Base-by-base conservation (phyloP, 2,888 invertebrate species). In the Sepiola atlantica region DNA sequence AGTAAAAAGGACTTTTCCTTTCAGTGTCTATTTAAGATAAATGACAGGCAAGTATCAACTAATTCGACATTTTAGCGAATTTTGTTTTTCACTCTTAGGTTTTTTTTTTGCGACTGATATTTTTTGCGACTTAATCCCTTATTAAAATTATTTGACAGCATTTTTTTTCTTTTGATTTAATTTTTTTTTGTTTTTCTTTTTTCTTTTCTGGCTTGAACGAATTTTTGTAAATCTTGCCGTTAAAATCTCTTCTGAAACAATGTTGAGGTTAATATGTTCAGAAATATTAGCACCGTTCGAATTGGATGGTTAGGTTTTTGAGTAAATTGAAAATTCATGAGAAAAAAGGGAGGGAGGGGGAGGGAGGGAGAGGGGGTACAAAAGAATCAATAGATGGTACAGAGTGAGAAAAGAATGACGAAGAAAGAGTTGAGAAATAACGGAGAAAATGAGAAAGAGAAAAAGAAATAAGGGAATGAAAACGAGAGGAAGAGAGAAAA, bases 251-350 rank as follows among this genome's bases (percentile, higher is more conserved):
- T n/a, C 77, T 77, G 12, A 18, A 77, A 16, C 77, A 77, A 77
- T 32, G n/a, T 77, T 77, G 77, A 77, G 77, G 77, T 77, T 77
- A 77, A 77, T 77, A n/a, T 77, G n/a, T 77, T 77, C n/a, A n/a
- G 77, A 77, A 77, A 77, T 77, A 77, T 77, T 77, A 77, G 32
- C n/a, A n/a, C 77, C 32, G 32, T 77, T 77, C 77, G 45, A 77
- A 77, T 77, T 77, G n/a, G 77, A 16, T n/a, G 77, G 77, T n/a
- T 77, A 77, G 32, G n/a, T n/a, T 77, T 77, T 16, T 77, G n/a
- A 77, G 77, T n/a, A 77, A 77, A 77, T n/a, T 77, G 77, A 77
- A 77, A 77, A n/a, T 77, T n/a, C n/a, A n/a, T n/a, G 77, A 77
- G 12, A 61, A 45, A 45, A 45, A 8, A 45, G 45, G 45, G 45